Conservation (phyloP, 2,797 vertebrate species). For the Mareca penelope region DNA sequence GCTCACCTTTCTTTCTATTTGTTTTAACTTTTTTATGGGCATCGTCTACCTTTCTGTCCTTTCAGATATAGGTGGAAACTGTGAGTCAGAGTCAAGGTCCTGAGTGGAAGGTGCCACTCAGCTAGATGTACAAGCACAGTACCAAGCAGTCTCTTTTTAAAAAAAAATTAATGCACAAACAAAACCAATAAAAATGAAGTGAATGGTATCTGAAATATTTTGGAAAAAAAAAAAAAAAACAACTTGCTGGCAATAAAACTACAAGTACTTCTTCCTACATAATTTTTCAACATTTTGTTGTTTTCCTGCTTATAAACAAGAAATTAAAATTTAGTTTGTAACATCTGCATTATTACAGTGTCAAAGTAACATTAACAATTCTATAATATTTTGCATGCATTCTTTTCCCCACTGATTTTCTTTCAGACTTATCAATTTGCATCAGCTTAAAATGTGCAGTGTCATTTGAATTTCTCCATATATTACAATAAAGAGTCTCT, state of each 20-base stretch:
- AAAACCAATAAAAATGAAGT: background rate
- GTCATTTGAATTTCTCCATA: background rate
- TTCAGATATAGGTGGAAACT: background rate
- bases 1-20: background rate
- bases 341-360: background rate
- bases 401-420: background rate
- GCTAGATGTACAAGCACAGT: background rate
- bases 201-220: background rate
- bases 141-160: background rate
- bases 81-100: background rate
- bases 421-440: background rate
- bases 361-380: background rate
- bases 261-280: background rate
- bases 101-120: background rate
- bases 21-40: background rate
- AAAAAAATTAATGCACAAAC: background rate
- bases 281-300: background rate
- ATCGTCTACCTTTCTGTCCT: background rate
- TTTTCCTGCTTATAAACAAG: background rate
- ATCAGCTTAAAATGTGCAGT: background rate
- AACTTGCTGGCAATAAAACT: background rate
- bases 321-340: background rate
- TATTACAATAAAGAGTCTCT: background rate
- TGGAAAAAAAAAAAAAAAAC: no score
- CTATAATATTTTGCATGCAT: background rate